Conservation (phyloP, 2,888 invertebrate genomes). For the Melanophora roralis region DNA sequence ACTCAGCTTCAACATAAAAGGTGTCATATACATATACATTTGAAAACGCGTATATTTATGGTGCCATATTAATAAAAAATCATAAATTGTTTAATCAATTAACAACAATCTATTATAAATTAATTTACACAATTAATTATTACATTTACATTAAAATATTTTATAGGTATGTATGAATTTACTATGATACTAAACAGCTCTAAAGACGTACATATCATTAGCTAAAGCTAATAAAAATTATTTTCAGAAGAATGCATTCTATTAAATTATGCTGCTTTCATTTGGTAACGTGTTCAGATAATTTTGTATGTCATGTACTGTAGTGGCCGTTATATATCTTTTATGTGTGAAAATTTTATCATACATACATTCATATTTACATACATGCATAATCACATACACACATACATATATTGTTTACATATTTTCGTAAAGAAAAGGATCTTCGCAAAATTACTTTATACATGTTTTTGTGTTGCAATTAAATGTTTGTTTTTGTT, state of each 20-base stretch:
- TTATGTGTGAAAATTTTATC: neutral
- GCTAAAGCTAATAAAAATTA: too few relatives aligned
- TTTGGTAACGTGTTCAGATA: too few relatives aligned
- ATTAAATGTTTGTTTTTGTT: conserved; percentile 15
- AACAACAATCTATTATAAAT: neutral
- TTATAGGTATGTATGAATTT: neutral
- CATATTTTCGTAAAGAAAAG: neutral
- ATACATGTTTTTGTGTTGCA: conserved; percentile 8
- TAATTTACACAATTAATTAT: neutral
- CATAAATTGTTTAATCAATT: neutral
- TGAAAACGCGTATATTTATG: neutral
- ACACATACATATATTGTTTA: neutral
- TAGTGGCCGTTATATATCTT: neutral
- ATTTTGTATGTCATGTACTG: neutral
- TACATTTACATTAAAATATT: neutral
- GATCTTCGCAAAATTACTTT: neutral
- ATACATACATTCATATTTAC: neutral
- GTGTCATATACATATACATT: too few relatives aligned
- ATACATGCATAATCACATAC: neutral
- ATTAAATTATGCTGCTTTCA: neutral
- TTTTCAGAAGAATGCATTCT: neutral
- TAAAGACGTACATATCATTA: too few relatives aligned
- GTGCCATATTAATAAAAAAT: neutral
- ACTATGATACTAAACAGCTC: neutral
- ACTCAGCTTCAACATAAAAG: too few relatives aligned